Conservation (phyloP, 2,113 vertebrate species). For the Nothobranchius kuhntae region DNA sequence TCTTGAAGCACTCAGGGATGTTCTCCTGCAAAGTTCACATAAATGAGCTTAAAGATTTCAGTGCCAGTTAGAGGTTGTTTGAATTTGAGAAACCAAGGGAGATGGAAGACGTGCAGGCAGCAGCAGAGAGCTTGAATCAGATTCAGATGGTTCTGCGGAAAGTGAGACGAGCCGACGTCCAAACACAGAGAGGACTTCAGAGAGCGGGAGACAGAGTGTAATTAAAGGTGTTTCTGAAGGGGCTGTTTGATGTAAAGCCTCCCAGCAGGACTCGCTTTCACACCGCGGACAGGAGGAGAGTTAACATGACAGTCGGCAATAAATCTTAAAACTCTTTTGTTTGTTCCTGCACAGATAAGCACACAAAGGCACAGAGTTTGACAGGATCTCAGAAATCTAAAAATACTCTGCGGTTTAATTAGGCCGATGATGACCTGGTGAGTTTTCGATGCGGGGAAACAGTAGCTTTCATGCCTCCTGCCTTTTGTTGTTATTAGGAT, state of each 20-base stretch:
- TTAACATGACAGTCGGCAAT: constrained; percentile 72
- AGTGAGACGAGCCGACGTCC: constrained; percentile 40
- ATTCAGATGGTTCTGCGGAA: constrained; percentile 32
- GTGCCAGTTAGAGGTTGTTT: constrained; percentile 29
- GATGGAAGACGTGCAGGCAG: constrained; percentile 21
- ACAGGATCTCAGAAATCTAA: constrained; percentile 55
- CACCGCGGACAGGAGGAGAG: constrained; percentile 45
- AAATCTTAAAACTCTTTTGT: constrained; percentile 71
- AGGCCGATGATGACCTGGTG: constrained; percentile 65
- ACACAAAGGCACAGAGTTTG: constrained; percentile 43
- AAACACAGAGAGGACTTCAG: constrained; percentile 43
- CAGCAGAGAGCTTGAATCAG: constrained; percentile 39
- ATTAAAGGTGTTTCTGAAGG: constrained; percentile 72
- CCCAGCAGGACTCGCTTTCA: constrained; percentile 65
- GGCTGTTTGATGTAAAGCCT: constrained; percentile 67
- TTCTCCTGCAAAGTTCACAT: not conserved
- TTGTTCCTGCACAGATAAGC: constrained; percentile 66
- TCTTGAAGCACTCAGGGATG: not conserved
- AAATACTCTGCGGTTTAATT: constrained; percentile 73
- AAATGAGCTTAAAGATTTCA: constrained; percentile 25
- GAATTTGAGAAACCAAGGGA: constrained; percentile 20
- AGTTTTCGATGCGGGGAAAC: constrained; percentile 49
- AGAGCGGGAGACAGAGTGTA: constrained; percentile 54
- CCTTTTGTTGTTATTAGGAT: constrained; percentile 46
- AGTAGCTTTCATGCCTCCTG: constrained; percentile 46